Evolutionary conservation across 2,888 invertebrate species (phyloP).

Genomic region (Eupithecia abbreviata): DNA sequence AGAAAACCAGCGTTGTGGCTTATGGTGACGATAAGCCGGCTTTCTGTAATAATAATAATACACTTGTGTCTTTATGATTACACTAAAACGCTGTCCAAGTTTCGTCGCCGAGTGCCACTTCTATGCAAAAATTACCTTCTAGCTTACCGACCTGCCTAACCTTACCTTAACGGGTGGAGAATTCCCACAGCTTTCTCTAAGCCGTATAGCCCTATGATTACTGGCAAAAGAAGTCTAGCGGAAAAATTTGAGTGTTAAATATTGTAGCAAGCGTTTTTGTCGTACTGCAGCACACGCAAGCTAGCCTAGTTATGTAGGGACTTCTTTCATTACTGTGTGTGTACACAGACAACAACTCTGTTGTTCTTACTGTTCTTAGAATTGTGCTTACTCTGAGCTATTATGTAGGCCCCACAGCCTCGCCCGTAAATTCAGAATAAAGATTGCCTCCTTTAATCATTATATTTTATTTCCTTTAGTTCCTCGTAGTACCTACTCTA

Average conservation of each 20-base stretch:
- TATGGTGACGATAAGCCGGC: not conserved
- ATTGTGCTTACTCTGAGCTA: no score
- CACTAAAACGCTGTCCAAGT: not conserved
- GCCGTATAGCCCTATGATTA: constrained; percentile 1
- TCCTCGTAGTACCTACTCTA: no score
- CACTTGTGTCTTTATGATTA: not conserved
- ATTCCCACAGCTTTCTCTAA: constrained; percentile 29
- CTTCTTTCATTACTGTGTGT: no score
- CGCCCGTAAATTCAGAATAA: no score
- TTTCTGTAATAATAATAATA: not conserved
- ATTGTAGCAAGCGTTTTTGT: not conserved
- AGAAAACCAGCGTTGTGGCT: not conserved
- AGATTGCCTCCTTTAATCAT: no score
- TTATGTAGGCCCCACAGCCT: no score
- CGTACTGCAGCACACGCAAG: no score
- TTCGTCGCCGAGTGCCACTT: constrained; percentile 16
- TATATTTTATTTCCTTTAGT: no score
- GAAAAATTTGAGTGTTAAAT: not conserved
- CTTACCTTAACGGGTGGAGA: constrained; percentile 15
- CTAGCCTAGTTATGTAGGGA: no score
- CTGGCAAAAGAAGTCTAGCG: not conserved
- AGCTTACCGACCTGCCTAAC: not conserved
- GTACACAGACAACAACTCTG: no score
- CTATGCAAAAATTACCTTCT: not conserved
- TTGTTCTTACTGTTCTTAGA: no score